phyloP scores from a whole-genome alignment of 1,140 invertebrate species.

The Zophobas atratus region DNA sequence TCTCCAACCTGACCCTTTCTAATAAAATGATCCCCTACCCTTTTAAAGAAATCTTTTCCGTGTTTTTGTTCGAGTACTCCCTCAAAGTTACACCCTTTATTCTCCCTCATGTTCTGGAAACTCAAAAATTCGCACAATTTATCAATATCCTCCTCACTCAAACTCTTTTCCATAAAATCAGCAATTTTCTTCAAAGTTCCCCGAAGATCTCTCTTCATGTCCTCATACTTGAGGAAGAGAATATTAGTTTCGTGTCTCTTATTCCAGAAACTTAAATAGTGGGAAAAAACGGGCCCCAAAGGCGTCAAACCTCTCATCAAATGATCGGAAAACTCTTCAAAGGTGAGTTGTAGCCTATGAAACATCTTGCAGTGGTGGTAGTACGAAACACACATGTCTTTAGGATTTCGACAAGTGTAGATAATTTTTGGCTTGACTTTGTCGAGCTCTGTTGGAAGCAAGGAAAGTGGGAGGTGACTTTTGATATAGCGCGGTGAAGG shows the following conservation, averaged over 20 bases:
- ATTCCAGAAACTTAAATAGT: conserved; percentile 83
- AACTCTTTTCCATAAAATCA: conserved; percentile 78
- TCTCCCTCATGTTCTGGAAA: conserved; percentile 86
- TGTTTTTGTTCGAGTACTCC: conserved; percentile 73
- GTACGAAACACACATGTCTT: conserved; percentile 94
- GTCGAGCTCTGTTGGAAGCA: conserved; percentile 79
- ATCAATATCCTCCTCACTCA: conserved; percentile 77
- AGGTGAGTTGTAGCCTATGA: conserved; percentile 79
- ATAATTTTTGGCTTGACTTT: conserved; percentile 86
- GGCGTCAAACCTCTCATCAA: conserved; percentile 77
- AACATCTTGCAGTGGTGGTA: conserved; percentile 88
- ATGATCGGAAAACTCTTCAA: conserved; percentile 87
- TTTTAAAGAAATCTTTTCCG: conserved; percentile 69
- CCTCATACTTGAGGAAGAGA: conserved; percentile 88
- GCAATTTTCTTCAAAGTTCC: conserved; percentile 78
- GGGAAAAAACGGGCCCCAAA: conserved; percentile 72
- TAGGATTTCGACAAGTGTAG: conserved; percentile 93
- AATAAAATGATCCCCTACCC: conserved; percentile 79
- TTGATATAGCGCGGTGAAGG: conserved; percentile 83
- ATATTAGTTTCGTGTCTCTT: conserved; percentile 82
- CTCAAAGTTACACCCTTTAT: conserved; percentile 79
- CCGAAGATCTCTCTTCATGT: conserved; percentile 83
- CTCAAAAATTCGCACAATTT: conserved; percentile 82
- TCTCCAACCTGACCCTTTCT: conserved; percentile 88
- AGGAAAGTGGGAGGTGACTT: conserved; percentile 84